These are phyloP conservation scores for Tenebrosternarchus preto DNA, from an alignment of 2,113 vertebrate genomes.

Conservation along the genomic window DNA sequence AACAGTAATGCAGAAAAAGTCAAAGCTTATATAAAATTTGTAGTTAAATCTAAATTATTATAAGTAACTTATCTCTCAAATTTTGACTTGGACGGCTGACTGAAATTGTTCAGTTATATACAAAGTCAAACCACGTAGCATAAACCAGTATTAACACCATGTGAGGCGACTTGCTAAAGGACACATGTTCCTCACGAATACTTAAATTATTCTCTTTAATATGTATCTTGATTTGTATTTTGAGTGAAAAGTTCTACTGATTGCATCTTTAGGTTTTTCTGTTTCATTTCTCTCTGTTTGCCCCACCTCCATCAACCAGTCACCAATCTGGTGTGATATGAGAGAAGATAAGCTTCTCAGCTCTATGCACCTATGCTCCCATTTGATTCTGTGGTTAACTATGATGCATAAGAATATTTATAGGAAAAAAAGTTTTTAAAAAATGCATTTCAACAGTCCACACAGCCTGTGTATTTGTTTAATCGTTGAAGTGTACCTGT, in stretches of 20 bases:
- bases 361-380: slow-evolving; percentile 45
- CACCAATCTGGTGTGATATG: slow-evolving; percentile 3
- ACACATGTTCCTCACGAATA: slow-evolving; percentile 26
- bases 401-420: slow-evolving; percentile 59
- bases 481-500: slow-evolving; percentile 90
- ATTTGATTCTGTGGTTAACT: slow-evolving; percentile 50
- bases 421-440: slow-evolving; percentile 59
- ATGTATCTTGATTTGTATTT: slow-evolving; percentile 46
- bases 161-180: slow-evolving; percentile 55
- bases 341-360: slow-evolving; percentile 8
- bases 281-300: slow-evolving; percentile 35
- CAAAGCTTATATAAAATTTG: slow-evolving; percentile 3
- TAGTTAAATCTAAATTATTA: slow-evolving; percentile 19
- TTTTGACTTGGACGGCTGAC: slow-evolving; percentile 31
- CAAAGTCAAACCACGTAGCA: slow-evolving; percentile 68
- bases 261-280: slow-evolving; percentile 8
- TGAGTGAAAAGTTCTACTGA: slow-evolving; percentile 49
- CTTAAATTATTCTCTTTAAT: slow-evolving; percentile 50
- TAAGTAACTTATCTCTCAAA: slow-evolving; percentile 20
- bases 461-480: slow-evolving; percentile 87
- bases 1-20: neutral
- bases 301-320: slow-evolving; percentile 14
- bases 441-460: slow-evolving; percentile 57
- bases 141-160: slow-evolving; percentile 63
- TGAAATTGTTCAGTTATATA: slow-evolving; percentile 56